Percentiles rank a stretch among this genome's conserved stretches.
These are phyloP conservation scores for Allacma fusca DNA, from an alignment of 2,888 invertebrate species.

Conservation along the genomic window DNA sequence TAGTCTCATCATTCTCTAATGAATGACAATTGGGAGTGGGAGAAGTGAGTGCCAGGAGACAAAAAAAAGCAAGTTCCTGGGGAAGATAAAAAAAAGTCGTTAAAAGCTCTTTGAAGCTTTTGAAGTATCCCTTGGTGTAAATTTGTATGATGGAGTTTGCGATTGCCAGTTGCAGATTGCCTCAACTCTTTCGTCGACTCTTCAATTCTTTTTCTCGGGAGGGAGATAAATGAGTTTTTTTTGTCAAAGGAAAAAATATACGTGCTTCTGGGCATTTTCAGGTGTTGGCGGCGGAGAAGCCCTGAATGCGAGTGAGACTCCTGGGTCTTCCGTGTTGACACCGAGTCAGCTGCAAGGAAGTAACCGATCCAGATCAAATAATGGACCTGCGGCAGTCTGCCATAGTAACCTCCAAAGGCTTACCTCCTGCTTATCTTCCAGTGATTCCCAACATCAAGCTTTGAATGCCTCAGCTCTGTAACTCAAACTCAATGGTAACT, in stretches of 20 bases:
- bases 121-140: conserved; percentile 29
- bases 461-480: conserved; percentile 25
- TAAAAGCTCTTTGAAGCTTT: conserved; percentile 12
- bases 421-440: conserved; percentile 31
- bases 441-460: conserved; percentile 33
- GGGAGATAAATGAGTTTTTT: conserved; percentile 31
- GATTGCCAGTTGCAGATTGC: neutral
- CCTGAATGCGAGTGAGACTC: neutral
- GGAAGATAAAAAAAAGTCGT: conserved; percentile 13
- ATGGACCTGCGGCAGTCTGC: conserved; percentile 8
- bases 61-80: neutral
- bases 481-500: neutral
- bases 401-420: conserved; percentile 33
- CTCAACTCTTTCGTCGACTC: conserved; percentile 6
- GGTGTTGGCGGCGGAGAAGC: neutral
- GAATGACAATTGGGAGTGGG: conserved; percentile 14
- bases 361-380: conserved; percentile 16
- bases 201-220: neutral
- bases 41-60: neutral
- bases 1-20: conserved; percentile 36
- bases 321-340: conserved; percentile 3
- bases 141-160: conserved; percentile 12
- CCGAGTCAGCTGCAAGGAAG: conserved; percentile 18
- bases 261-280: conserved; percentile 6
- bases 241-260: conserved; percentile 21